Evolutionary conservation across 2,113 vertebrate genomes (phyloP).

Genomic region (Ictalurus punctatus): DNA sequence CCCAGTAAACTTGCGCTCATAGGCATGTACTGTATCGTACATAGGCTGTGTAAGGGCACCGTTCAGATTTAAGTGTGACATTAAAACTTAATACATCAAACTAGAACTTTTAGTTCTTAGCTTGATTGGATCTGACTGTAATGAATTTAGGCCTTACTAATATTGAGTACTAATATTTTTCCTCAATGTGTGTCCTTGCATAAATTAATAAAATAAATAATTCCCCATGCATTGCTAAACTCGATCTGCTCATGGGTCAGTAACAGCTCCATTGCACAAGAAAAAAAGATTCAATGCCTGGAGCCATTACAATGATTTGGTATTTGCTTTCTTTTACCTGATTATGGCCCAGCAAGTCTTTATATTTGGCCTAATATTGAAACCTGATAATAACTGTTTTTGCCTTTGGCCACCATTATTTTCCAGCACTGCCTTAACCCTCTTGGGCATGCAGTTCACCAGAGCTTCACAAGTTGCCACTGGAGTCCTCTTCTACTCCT

Average conservation of each 20-base stretch:
- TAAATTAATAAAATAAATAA: not conserved
- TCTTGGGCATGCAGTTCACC: no score
- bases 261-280: slow-evolving; percentile 37
- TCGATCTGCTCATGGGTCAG: slow-evolving; percentile 33
- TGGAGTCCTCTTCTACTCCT: no score
- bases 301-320: slow-evolving; percentile 39
- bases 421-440: no score
- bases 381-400: not conserved
- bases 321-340: slow-evolving; percentile 46
- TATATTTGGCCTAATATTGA: not conserved
- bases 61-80: not conserved
- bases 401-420: not conserved
- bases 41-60: not conserved
- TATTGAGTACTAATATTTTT: not conserved
- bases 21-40: not conserved
- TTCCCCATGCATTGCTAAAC: slow-evolving; percentile 2
- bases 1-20: not conserved
- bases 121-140: not conserved
- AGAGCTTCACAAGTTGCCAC: no score
- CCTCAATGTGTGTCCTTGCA: not conserved
- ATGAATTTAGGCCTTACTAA: not conserved
- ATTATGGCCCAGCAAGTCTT: slow-evolving; percentile 39
- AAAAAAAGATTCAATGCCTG: slow-evolving; percentile 48
- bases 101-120: not conserved
- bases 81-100: not conserved